phyloP scores from a whole-genome alignment of 2,113 vertebrate species.

The cattle (Bos taurus) region DNA sequence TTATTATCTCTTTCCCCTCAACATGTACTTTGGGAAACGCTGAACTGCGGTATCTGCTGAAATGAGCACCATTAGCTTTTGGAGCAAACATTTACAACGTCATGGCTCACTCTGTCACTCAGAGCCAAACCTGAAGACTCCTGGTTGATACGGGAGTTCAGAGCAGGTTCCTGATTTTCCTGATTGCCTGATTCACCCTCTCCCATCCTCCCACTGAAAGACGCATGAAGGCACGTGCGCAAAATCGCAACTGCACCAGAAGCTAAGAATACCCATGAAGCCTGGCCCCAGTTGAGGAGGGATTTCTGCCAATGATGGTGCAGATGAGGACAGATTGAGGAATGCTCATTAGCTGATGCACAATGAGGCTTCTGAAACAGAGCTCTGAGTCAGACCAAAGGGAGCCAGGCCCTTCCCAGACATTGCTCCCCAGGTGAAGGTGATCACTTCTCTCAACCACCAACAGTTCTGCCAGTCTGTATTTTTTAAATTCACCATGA shows the following conservation, averaged over 20 bases:
- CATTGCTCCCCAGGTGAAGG: not conserved
- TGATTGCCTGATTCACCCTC: not conserved
- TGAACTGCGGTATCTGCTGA: not conserved
- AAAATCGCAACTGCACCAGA: not conserved
- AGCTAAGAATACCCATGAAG: slow-evolving; percentile 11
- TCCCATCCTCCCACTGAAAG: not conserved
- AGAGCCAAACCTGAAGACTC: not conserved
- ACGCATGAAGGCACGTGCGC: not conserved
- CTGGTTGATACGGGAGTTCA: not conserved
- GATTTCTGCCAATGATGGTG: not conserved
- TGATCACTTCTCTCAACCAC: not conserved
- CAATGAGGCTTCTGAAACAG: not conserved
- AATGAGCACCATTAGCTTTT: not conserved
- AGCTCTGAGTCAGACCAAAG: not conserved
- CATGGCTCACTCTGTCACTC: not conserved
- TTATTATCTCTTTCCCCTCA: not conserved
- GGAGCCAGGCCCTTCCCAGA: not conserved
- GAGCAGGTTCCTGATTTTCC: not conserved
- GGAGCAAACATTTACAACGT: not conserved
- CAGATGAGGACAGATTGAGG: not conserved
- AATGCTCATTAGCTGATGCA: not conserved
- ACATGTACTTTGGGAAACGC: fast-evolving
- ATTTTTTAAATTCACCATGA: not conserved
- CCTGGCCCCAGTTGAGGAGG: not conserved
- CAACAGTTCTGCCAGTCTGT: not conserved